Conservation (phyloP, 2,888 invertebrate species). For the Chironomus riparius region DNA sequence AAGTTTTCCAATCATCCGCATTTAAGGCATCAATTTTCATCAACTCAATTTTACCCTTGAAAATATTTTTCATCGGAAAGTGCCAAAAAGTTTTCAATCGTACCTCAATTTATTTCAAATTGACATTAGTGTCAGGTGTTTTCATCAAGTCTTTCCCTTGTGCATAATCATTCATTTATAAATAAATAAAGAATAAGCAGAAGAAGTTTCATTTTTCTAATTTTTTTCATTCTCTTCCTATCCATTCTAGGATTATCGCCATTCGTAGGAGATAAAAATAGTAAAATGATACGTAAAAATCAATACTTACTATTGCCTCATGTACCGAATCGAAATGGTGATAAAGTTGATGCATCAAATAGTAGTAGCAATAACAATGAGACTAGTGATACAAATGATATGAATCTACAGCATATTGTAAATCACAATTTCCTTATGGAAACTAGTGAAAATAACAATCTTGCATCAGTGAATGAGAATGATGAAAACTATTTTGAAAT, state of each 20-base stretch:
- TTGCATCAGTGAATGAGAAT: conserved; percentile 16
- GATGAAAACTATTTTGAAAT: conserved; percentile 25
- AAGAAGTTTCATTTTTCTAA: too few relatives aligned
- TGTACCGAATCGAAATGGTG: not conserved
- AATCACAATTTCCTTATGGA: conserved; percentile 22
- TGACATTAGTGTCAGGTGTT: too few relatives aligned
- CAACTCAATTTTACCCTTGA: too few relatives aligned
- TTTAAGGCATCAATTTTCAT: too few relatives aligned
- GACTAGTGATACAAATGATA: conserved; percentile 1
- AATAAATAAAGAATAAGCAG: too few relatives aligned
- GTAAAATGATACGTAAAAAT: conserved; percentile 21
- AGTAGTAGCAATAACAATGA: not conserved
- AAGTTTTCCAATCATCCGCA: too few relatives aligned
- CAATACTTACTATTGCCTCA: conserved; percentile 12
- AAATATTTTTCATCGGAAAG: too few relatives aligned
- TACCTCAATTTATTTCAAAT: too few relatives aligned
- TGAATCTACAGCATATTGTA: not conserved
- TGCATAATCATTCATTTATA: too few relatives aligned
- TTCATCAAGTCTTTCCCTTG: too few relatives aligned
- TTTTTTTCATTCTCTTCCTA: not conserved
- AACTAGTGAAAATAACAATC: not conserved
- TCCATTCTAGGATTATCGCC: conserved; percentile 10
- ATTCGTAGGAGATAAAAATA: not conserved
- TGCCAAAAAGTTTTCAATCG: too few relatives aligned
- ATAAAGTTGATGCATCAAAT: not conserved